Evolutionary conservation across 1,140 invertebrate species (phyloP).

Genomic region (Monochamus saltuarius): DNA sequence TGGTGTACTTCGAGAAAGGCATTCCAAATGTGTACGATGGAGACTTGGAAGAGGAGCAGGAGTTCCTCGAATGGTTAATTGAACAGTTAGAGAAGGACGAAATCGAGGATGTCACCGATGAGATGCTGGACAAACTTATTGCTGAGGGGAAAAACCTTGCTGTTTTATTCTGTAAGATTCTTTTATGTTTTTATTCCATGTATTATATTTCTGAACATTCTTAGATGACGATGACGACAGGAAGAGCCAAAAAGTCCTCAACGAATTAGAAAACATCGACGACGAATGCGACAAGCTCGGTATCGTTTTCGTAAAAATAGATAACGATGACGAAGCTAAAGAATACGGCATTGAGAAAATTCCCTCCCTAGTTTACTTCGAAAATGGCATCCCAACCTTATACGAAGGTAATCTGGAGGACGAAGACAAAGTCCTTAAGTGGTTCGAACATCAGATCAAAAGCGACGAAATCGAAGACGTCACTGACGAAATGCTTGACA

Average conservation of each 20-base stretch:
- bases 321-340: constrained; percentile 84
- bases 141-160: constrained; percentile 86
- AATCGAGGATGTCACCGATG: constrained; percentile 93
- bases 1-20: constrained; percentile 92
- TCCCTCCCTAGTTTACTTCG: constrained; percentile 85
- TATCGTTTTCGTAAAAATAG: constrained; percentile 90
- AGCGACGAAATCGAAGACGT: constrained; percentile 92
- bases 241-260: constrained; percentile 81
- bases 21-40: constrained; percentile 92
- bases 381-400: constrained; percentile 83
- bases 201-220: constrained; percentile 29
- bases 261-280: constrained; percentile 92
- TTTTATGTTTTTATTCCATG: neutral
- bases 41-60: constrained; percentile 87
- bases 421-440: constrained; percentile 85
- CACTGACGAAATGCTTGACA: constrained; percentile 91
- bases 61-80: constrained; percentile 85
- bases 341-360: constrained; percentile 89
- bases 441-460: constrained; percentile 82
- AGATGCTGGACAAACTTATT: constrained; percentile 88
- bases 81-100: constrained; percentile 87
- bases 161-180: constrained; percentile 84
- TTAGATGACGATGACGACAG: constrained; percentile 88
- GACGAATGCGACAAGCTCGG: constrained; percentile 88
- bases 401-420: constrained; percentile 91